phyloP scores from a whole-genome alignment of 2,797 vertebrate genomes.

The Anas capensis region DNA sequence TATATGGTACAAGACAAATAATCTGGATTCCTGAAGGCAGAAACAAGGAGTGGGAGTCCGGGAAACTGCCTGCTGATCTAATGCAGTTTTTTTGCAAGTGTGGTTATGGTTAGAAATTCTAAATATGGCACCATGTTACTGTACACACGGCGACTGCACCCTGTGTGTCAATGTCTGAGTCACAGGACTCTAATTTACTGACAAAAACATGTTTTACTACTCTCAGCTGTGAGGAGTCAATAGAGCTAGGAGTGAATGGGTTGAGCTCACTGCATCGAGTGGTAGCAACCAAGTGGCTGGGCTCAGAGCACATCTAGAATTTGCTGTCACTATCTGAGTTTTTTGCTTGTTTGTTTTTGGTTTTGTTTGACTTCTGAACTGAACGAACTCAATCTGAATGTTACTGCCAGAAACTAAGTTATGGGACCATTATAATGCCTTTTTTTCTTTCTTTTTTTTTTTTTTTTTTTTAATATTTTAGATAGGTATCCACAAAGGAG shows the following conservation, averaged over 20 bases:
- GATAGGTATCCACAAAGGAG: not conserved
- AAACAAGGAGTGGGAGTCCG: slow-evolving; percentile 62
- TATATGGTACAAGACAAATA: slow-evolving; percentile 67
- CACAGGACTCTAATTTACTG: slow-evolving; percentile 53
- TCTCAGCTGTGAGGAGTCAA: not conserved
- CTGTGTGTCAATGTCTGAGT: slow-evolving; percentile 71
- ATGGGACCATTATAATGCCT: not conserved
- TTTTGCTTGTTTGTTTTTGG: not conserved
- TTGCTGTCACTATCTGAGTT: not conserved
- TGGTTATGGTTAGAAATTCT: slow-evolving; percentile 72
- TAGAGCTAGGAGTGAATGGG: not conserved
- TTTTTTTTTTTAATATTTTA: not conserved
- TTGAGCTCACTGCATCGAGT: not conserved
- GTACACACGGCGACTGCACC: slow-evolving; percentile 47
- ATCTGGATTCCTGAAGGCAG: slow-evolving; percentile 69
- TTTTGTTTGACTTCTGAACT: not conserved
- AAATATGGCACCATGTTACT: slow-evolving; percentile 70
- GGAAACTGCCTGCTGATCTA: slow-evolving; percentile 72
- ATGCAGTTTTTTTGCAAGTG: slow-evolving; percentile 66
- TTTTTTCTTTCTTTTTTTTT: not conserved
- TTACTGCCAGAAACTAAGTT: not conserved
- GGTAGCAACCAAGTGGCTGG: fast-evolving
- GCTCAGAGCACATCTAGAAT: not conserved
- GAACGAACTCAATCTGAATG: not conserved
- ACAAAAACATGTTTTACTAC: slow-evolving; percentile 67